Percentiles rank a stretch among this genome's conserved stretches.
These are phyloP conservation scores for Periophthalmus magnuspinnatus DNA, from an alignment of 2,797 vertebrate species.

Conservation along the genomic window DNA sequence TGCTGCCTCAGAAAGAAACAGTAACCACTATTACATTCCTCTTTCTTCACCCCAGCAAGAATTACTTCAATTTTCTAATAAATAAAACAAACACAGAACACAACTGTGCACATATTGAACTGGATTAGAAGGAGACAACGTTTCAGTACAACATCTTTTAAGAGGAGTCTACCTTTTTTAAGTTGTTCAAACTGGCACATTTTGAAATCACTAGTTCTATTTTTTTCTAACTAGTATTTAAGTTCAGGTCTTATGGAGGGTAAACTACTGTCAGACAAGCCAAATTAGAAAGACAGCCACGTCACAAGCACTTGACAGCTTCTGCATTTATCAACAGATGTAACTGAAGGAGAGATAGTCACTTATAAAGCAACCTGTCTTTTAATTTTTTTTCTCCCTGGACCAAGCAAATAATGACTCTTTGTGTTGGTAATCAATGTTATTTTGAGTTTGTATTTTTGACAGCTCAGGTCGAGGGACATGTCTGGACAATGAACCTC, in stretches of 20 bases:
- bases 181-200: neutral
- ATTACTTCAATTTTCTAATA: slow-evolving; percentile 10
- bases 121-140: slow-evolving; percentile 62
- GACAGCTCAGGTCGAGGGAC: slow-evolving; percentile 99
- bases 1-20: slow-evolving; percentile 36
- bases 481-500: slow-evolving; percentile 99
- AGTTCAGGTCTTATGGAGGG: neutral
- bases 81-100: slow-evolving; percentile 40
- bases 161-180: slow-evolving; percentile 37
- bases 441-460: slow-evolving; percentile 85
- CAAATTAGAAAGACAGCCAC: too few relatives aligned
- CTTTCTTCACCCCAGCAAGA: slow-evolving; percentile 35
- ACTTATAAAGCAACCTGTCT: slow-evolving; percentile 16
- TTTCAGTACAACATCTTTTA: slow-evolving; percentile 45
- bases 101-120: slow-evolving; percentile 44
- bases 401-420: slow-evolving; percentile 38
- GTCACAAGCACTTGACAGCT: too few relatives aligned
- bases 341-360: neutral
- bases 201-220: neutral
- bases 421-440: slow-evolving; percentile 76
- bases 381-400: slow-evolving; percentile 7
- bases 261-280: neutral
- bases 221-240: neutral
- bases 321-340: slow-evolving; percentile 10
- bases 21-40: slow-evolving; percentile 31